Percentiles rank a stretch among this genome's conserved stretches.
Evolutionary conservation across 2,888 invertebrate species (phyloP).

Genomic region (Melinopterus prodromus): DNA sequence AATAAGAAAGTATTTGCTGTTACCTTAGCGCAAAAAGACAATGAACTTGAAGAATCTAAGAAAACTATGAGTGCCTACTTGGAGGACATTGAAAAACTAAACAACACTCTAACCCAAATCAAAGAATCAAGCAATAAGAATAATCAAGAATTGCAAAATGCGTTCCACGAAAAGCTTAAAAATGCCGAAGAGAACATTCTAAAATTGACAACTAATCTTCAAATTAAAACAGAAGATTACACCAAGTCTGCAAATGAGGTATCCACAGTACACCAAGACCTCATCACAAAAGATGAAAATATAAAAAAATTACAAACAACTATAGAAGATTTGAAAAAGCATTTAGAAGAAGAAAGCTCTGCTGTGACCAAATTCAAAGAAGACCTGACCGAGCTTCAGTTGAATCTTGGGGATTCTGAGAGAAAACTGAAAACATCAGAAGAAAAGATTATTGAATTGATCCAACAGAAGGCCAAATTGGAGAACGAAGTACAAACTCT

Average conservation of each 20-base stretch:
- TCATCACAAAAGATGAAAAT: slow-evolving; percentile 43
- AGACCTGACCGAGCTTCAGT: slow-evolving; percentile 61
- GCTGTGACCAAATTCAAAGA: slow-evolving; percentile 38
- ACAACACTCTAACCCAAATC: slow-evolving; percentile 44
- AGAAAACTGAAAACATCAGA: slow-evolving; percentile 65
- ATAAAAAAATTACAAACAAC: slow-evolving; percentile 47
- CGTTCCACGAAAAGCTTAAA: slow-evolving; percentile 41
- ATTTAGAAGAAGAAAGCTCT: slow-evolving; percentile 43
- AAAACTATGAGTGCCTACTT: slow-evolving; percentile 40
- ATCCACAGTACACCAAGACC: slow-evolving; percentile 46
- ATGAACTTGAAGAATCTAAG: slow-evolving; percentile 52
- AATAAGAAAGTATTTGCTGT: slow-evolving; percentile 53
- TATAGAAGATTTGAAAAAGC: slow-evolving; percentile 42
- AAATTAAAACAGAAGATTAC: slow-evolving; percentile 49
- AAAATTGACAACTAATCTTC: slow-evolving; percentile 46
- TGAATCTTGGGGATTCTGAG: slow-evolving; percentile 66
- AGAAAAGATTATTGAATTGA: slow-evolving; percentile 63
- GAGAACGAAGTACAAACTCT: slow-evolving; percentile 64
- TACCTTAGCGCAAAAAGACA: slow-evolving; percentile 47
- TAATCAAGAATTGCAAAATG: slow-evolving; percentile 43
- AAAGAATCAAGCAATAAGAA: slow-evolving; percentile 41
- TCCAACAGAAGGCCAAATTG: slow-evolving; percentile 64
- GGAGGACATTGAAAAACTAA: slow-evolving; percentile 46
- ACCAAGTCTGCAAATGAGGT: slow-evolving; percentile 40
- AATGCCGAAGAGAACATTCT: slow-evolving; percentile 43